Base-by-base conservation (phyloP, 2,113 vertebrate species). In the Numenius arquata region DNA sequence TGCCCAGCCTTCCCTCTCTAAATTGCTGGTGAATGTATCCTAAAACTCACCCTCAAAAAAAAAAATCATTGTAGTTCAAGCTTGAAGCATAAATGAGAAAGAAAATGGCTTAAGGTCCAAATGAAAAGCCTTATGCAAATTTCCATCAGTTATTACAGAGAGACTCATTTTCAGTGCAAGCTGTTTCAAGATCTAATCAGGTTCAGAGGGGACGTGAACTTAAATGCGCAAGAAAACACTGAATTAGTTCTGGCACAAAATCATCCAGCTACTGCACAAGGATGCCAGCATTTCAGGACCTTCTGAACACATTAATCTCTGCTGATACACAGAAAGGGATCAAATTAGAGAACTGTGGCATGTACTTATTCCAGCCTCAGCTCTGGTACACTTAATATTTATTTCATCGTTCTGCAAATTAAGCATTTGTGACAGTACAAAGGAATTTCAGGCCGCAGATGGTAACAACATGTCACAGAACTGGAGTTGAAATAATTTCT, bases 361-460 rank as follows among this genome's bases (percentile, higher is more conserved):
- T 11, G 22, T 17, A 34, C 26, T 84, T 72, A 52, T 0, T 2
- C 30, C 58, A 17, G 23, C 23, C 56, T 59, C 85, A 86, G 34
- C 56, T 75, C 48, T 41, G 17, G 15, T 65, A 56, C 36, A 67
- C 63, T 53, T 92, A 23, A 32, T 81, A 78, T 52, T 63, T 86
- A 80, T 80, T 79, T 79, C 1, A 1, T 40, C 70, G 30, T 32
- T 68, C 73, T 85, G 73, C 76, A 87, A 48, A 67, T 32, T 81
- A 92, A 95, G 80, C 58, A 40, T 82, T 85, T 92, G 72, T 79
- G 94, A 95, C 84, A 95, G 29, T 13, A 65, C 56, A 85, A 82
- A 90, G 56, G 34, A 78, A 89, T 87, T 92, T 61, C 6, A 7
- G 66, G 62, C 32, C 8, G 17, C 65, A 29, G 48, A 61, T 19